A percentile compares a stretch with the other conserved stretches of the same genome.
Evolutionary conservation across 2,888 invertebrate species (phyloP).

Genomic region (Polymixis flavicincta): DNA sequence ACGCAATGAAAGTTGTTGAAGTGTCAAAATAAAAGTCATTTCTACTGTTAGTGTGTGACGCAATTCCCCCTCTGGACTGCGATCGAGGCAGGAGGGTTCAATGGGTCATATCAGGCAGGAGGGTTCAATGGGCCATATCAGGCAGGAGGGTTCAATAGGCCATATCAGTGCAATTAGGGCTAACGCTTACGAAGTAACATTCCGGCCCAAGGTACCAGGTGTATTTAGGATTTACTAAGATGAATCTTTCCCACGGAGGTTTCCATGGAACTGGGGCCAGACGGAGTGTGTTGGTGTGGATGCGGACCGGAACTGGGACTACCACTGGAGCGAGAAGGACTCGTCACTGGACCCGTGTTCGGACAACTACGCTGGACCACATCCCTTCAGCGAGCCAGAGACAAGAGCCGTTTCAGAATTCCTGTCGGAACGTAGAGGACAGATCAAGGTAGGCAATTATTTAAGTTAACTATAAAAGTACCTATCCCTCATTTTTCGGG

Average conservation of each 20-base stretch:
- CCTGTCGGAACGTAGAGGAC: conserved; percentile 90
- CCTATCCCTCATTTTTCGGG: neutral
- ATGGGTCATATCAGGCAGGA: neutral
- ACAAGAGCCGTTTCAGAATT: conserved; percentile 92
- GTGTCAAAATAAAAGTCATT: too few relatives aligned
- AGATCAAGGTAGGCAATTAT: conserved; percentile 88
- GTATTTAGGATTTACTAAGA: neutral
- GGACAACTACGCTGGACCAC: conserved; percentile 93
- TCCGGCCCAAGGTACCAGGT: neutral
- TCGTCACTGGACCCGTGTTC: conserved; percentile 93
- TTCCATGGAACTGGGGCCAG: conserved; percentile 91
- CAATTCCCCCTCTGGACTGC: neutral
- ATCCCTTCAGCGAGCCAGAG: conserved; percentile 95
- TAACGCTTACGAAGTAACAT: neutral
- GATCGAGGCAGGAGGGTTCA: neutral
- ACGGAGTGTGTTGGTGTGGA: conserved; percentile 94
- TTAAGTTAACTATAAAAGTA: neutral
- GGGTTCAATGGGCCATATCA: neutral
- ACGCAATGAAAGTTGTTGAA: too few relatives aligned
- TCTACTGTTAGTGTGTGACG: too few relatives aligned
- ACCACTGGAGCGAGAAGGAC: conserved; percentile 93
- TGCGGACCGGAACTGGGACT: conserved; percentile 94
- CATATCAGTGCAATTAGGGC: neutral
- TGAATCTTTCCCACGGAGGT: conserved; percentile 73
- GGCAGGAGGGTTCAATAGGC: neutral